Evolutionary conservation across 2,797 vertebrate species (phyloP).

Genomic region (Vireo griseus): DNA sequence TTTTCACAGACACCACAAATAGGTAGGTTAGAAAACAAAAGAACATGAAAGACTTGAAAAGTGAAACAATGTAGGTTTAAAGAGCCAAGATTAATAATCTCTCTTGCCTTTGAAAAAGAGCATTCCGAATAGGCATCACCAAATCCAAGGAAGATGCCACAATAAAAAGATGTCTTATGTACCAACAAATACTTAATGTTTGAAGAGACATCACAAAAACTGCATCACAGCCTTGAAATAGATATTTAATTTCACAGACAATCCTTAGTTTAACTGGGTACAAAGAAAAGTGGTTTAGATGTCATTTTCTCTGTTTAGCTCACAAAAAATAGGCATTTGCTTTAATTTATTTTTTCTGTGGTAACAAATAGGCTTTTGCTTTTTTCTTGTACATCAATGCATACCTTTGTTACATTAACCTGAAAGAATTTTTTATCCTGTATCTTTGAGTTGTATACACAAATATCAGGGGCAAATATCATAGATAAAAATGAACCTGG

Average conservation of each 20-base stretch:
- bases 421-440: neutral
- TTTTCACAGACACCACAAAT: neutral
- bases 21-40: neutral
- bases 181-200: slow-evolving; percentile 36
- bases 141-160: neutral
- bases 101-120: slow-evolving; percentile 6
- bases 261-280: neutral
- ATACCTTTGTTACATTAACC: neutral
- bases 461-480: neutral
- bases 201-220: slow-evolving; percentile 42
- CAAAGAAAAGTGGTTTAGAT: neutral
- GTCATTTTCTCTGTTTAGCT: neutral
- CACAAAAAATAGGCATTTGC: neutral
- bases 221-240: slow-evolving; percentile 7
- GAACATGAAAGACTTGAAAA: neutral
- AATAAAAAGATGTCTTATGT: slow-evolving; percentile 40
- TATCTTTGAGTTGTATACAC: neutral
- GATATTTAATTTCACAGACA: neutral
- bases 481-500: neutral
- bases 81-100: neutral
- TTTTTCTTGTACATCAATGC: neutral
- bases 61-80: neutral
- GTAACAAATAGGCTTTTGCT: neutral
- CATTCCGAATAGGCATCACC: neutral
- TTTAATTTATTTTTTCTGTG: neutral